Percentiles rank a stretch among this genome's conserved stretches.
Evolutionary conservation across 1,140 invertebrate genomes (phyloP).

Genomic region (Telenomus remus): DNA sequence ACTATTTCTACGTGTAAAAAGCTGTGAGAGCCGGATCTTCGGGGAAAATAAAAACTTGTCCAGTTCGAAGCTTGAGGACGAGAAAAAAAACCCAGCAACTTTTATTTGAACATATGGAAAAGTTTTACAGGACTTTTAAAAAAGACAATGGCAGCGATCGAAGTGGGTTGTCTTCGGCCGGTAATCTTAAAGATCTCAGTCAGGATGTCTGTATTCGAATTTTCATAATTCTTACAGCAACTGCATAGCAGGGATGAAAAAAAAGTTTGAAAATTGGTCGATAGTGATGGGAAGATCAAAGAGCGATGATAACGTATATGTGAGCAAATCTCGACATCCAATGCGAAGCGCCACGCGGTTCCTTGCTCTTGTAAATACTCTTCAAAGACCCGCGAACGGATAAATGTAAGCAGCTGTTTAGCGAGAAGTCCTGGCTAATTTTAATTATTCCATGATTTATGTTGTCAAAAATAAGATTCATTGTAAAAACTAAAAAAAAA

Average conservation of each 20-base stretch:
- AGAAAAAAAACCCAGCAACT: conserved; percentile 23
- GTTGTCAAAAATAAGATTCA: conserved; percentile 18
- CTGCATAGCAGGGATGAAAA: conserved; percentile 22
- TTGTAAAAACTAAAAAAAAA: neutral
- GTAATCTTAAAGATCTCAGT: neutral
- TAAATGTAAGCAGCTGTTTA: conserved; percentile 74
- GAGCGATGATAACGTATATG: conserved; percentile 73
- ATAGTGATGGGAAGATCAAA: conserved; percentile 69
- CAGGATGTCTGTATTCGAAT: conserved; percentile 3
- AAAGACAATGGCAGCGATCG: too few relatives aligned
- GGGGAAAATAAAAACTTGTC: conserved; percentile 19
- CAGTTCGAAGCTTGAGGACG: conserved; percentile 9
- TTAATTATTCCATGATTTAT: conserved; percentile 74
- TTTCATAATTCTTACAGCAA: conserved; percentile 25
- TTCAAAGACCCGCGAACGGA: conserved; percentile 73
- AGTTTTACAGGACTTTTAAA: neutral
- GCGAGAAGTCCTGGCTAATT: conserved; percentile 73
- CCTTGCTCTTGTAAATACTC: conserved; percentile 67
- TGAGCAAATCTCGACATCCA: conserved; percentile 62
- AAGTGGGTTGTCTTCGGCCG: too few relatives aligned
- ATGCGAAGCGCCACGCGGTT: conserved; percentile 45
- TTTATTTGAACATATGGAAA: neutral
- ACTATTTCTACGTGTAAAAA: conserved; percentile 55
- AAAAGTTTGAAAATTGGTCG: conserved; percentile 43
- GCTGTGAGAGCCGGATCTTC: conserved; percentile 54